Evolutionary conservation across 2,113 vertebrate species (phyloP).

Genomic region (Sturnira hondurensis): DNA sequence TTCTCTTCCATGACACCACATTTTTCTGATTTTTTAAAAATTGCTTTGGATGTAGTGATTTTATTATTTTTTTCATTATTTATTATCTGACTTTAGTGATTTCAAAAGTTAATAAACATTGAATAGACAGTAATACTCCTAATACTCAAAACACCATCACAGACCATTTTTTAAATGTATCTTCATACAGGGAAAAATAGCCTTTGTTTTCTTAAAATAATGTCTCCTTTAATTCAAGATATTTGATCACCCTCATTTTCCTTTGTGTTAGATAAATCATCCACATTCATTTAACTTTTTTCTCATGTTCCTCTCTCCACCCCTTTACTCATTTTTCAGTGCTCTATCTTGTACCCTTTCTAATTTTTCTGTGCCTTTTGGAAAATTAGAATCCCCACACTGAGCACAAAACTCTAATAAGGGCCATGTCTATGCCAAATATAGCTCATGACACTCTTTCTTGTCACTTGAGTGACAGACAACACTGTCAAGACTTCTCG

Average conservation of each 20-base stretch:
- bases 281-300: slow-evolving; percentile 57
- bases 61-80: neutral
- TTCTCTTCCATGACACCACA: neutral
- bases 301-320: slow-evolving; percentile 14
- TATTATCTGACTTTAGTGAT: neutral
- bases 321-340: slow-evolving; percentile 57
- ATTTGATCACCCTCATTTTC: slow-evolving; percentile 27
- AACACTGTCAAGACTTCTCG: slow-evolving; percentile 17
- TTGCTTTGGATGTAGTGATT: neutral
- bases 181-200: neutral
- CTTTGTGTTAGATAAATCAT: slow-evolving; percentile 51
- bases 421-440: slow-evolving; percentile 50
- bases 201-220: slow-evolving; percentile 10
- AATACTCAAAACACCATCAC: neutral
- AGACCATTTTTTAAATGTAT: neutral
- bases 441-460: slow-evolving; percentile 47
- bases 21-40: slow-evolving; percentile 2
- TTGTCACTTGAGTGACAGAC: slow-evolving; percentile 62
- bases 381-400: slow-evolving; percentile 62
- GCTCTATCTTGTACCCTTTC: slow-evolving; percentile 44
- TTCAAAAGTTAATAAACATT: slow-evolving; percentile 33
- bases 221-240: slow-evolving; percentile 2
- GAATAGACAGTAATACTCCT: neutral
- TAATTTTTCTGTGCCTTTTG: slow-evolving; percentile 60
- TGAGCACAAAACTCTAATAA: slow-evolving; percentile 50